Evolutionary conservation across 2,888 invertebrate genomes (phyloP).

Genomic region (Phanerotoma sp.): DNA sequence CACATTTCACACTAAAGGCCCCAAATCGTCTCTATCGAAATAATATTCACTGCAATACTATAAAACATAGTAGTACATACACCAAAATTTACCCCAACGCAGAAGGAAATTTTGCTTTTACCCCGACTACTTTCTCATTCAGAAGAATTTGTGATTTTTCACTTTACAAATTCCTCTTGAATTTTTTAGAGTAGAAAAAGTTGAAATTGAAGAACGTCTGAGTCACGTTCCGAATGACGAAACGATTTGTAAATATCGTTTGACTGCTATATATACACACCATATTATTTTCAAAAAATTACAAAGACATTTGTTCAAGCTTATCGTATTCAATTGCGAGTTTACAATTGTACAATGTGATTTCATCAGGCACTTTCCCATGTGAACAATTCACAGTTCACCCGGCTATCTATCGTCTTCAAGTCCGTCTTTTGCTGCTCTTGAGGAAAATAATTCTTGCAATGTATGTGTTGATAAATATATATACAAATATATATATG

Average conservation of each 20-base stretch:
- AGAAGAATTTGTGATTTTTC: too few species aligned
- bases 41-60: too few species aligned
- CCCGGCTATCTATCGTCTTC: not conserved
- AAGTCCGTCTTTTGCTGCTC: not conserved
- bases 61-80: too few species aligned
- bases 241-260: slow-evolving; percentile 15
- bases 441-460: slow-evolving; percentile 19
- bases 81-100: too few species aligned
- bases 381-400: slow-evolving; percentile 7
- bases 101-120: too few species aligned
- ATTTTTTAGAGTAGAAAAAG: slow-evolving; percentile 6
- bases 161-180: too few species aligned
- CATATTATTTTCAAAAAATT: slow-evolving; percentile 9
- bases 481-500: slow-evolving; percentile 6
- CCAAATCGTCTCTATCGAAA: too few species aligned
- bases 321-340: slow-evolving; percentile 21
- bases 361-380: slow-evolving; percentile 23
- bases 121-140: too few species aligned
- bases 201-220: not conserved
- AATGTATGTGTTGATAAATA: slow-evolving; percentile 11
- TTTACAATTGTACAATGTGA: slow-evolving; percentile 25
- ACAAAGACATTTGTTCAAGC: slow-evolving; percentile 13
- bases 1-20: too few species aligned
- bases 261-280: not conserved
- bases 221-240: slow-evolving; percentile 3